These are phyloP conservation scores for Amphipoea lucens DNA, from an alignment of 2,888 invertebrate genomes.

Conservation along the genomic window DNA sequence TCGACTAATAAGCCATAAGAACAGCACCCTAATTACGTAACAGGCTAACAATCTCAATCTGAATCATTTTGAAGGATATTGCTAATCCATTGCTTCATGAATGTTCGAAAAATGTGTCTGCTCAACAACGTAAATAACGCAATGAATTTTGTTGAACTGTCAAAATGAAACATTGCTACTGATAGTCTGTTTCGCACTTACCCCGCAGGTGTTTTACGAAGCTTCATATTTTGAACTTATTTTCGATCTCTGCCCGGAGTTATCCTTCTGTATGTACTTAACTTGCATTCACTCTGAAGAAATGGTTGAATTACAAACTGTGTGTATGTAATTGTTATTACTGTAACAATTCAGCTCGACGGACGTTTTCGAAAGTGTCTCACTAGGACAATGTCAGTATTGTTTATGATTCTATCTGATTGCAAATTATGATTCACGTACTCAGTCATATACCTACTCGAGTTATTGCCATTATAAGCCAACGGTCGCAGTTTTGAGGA, in stretches of 20 bases:
- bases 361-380: conserved; percentile 12
- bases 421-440: not conserved
- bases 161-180: too few species aligned
- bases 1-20: too few species aligned
- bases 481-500: too few species aligned
- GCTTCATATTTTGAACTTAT: not conserved
- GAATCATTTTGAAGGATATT: too few species aligned
- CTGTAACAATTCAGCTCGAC: not conserved
- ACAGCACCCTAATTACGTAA: too few species aligned
- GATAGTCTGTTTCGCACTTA: too few species aligned
- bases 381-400: conserved; percentile 12
- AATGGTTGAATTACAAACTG: not conserved
- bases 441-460: not conserved
- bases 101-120: too few species aligned
- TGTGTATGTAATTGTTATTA: not conserved
- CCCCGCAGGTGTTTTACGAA: not conserved
- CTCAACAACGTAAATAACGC: too few species aligned
- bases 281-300: not conserved
- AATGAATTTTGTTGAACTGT: too few species aligned
- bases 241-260: not conserved
- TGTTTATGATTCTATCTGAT: not conserved
- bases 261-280: not conserved
- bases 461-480: too few species aligned
- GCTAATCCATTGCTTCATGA: too few species aligned
- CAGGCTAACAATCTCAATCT: too few species aligned